Evolutionary conservation across 2,797 vertebrate species (phyloP).

Genomic region (Tenualosa thibaudeaui): DNA sequence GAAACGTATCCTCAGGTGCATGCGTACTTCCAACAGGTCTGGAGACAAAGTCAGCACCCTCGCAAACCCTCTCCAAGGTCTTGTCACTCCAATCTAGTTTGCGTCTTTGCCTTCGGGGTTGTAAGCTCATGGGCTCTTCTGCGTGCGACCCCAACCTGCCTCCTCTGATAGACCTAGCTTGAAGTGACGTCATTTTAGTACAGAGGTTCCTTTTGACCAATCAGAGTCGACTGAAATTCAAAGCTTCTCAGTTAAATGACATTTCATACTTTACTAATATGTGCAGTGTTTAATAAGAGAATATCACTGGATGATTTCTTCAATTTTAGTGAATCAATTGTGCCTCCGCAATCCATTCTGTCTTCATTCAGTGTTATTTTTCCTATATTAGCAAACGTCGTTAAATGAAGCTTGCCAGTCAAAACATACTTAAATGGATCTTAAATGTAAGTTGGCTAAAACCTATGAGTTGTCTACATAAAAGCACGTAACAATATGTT

Average conservation of each 20-base stretch:
- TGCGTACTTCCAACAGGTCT: not conserved
- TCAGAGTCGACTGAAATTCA: not conserved
- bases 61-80: not conserved
- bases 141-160: constrained; percentile 69
- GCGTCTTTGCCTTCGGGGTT: not conserved
- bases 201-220: constrained; percentile 8
- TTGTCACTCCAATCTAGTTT: not conserved
- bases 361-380: no score
- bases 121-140: constrained; percentile 8
- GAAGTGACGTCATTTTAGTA: constrained; percentile 83
- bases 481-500: no score
- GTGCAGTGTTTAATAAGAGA: not conserved
- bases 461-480: no score
- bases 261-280: not conserved
- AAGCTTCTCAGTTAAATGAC: not conserved
- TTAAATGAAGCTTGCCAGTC: no score
- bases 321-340: not conserved
- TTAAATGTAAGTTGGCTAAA: no score
- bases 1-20: not conserved
- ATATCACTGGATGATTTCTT: not conserved
- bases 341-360: not conserved
- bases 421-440: no score
- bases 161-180: constrained; percentile 72
- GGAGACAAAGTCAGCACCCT: not conserved
- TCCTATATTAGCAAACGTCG: no score